Percentiles rank a stretch among this genome's conserved stretches.
Evolutionary conservation across 2,797 vertebrate species (phyloP).

Genomic region (Pseudochromis fuscus): DNA sequence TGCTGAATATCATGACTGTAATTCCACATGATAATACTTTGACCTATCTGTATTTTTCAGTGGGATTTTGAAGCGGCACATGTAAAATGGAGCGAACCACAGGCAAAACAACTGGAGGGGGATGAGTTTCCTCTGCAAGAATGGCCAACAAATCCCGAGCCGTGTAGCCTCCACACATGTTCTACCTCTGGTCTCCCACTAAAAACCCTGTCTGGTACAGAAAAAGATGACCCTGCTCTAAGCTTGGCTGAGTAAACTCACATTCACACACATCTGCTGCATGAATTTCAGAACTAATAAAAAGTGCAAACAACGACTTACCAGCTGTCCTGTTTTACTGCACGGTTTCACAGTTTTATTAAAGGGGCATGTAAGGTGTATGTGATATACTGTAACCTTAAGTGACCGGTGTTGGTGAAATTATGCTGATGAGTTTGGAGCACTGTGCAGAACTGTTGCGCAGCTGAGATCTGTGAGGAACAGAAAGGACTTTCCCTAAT

Average conservation of each 20-base stretch:
- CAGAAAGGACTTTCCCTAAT: constrained; percentile 66
- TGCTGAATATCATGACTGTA: neutral
- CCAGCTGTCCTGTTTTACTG: constrained; percentile 35
- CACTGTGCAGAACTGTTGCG: neutral
- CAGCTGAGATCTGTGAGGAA: constrained; percentile 36
- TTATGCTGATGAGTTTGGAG: neutral
- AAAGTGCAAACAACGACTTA: constrained; percentile 38
- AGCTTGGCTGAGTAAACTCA: constrained; percentile 18
- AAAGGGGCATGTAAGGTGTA: neutral
- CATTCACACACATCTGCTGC: neutral
- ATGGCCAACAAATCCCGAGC: constrained; percentile 61
- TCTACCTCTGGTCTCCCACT: constrained; percentile 33
- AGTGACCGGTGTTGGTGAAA: neutral
- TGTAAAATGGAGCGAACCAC: constrained; percentile 70
- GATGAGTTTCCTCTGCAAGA: constrained; percentile 67
- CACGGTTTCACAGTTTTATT: constrained; percentile 19
- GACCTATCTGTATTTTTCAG: constrained; percentile 72
- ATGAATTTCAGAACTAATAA: constrained; percentile 58
- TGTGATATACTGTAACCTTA: neutral
- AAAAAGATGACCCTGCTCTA: constrained; percentile 17
- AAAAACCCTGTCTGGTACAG: constrained; percentile 30
- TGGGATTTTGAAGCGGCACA: constrained; percentile 85
- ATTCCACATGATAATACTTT: constrained; percentile 7
- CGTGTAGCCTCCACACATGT: constrained; percentile 50
- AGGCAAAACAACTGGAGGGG: constrained; percentile 44